Evolutionary conservation across 2,888 invertebrate species (phyloP).

Genomic region (Latrodectus elegans): DNA sequence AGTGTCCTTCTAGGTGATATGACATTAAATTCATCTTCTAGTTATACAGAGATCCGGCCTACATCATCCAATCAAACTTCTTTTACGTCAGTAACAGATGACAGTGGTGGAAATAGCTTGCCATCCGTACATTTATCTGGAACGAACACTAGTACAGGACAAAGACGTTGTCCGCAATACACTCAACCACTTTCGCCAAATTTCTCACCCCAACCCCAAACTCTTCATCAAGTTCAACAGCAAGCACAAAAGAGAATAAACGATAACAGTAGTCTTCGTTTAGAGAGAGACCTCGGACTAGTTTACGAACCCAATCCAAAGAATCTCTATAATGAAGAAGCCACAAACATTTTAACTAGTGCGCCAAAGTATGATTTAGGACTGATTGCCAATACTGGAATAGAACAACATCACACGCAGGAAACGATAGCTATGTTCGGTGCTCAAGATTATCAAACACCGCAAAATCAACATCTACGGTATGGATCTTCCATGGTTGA

Average conservation of each 20-base stretch:
- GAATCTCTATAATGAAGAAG: constrained; percentile 40
- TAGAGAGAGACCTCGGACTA: constrained; percentile 59
- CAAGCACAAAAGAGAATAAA: constrained; percentile 32
- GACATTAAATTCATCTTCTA: constrained; percentile 46
- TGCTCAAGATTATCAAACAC: constrained; percentile 51
- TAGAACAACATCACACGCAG: constrained; percentile 38
- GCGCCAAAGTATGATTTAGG: constrained; percentile 46
- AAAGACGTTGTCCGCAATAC: constrained; percentile 52
- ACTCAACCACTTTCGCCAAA: constrained; percentile 34
- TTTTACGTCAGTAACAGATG: constrained; percentile 61
- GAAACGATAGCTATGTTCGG: constrained; percentile 50
- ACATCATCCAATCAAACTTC: constrained; percentile 49
- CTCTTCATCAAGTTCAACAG: constrained; percentile 28
- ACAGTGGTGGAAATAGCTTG: constrained; percentile 57
- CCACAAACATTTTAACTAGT: constrained; percentile 23
- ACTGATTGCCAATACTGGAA: constrained; percentile 29
- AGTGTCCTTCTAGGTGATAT: constrained; percentile 76
- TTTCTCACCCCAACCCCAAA: constrained; percentile 30
- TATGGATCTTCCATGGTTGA: constrained; percentile 59
- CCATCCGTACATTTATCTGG: constrained; percentile 35
- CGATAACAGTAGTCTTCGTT: constrained; percentile 1
- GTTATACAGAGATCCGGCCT: constrained; percentile 47
- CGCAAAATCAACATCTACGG: constrained; percentile 41
- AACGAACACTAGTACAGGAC: constrained; percentile 8
- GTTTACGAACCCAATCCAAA: constrained; percentile 43